Conservation (phyloP, 1,140 invertebrate genomes). For the Neuroterus valhalla region DNA sequence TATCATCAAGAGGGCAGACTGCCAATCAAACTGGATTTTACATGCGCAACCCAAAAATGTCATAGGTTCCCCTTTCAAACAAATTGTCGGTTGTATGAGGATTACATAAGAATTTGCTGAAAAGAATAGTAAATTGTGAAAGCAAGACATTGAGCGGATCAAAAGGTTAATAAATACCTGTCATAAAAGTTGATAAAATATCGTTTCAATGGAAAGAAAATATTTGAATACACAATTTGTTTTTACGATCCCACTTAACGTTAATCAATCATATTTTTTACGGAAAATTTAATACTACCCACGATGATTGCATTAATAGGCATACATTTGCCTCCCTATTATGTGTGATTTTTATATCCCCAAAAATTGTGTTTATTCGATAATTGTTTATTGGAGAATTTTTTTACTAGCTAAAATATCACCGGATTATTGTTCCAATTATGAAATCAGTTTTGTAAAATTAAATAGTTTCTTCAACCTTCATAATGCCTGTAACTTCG, state of each 20-base stretch:
- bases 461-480: too few species aligned
- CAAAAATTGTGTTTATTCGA: too few species aligned
- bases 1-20: neutral
- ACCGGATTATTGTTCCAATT: too few species aligned
- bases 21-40: neutral
- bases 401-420: too few species aligned
- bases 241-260: neutral
- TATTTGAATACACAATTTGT: neutral
- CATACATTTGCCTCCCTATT: too few species aligned
- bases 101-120: conserved; percentile 25
- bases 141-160: conserved; percentile 3
- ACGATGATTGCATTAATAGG: too few species aligned
- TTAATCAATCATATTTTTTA: too few species aligned
- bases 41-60: neutral
- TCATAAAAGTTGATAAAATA: conserved; percentile 27
- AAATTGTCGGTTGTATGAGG: neutral
- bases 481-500: too few species aligned
- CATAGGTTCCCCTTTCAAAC: neutral
- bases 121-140: conserved; percentile 27
- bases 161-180: conserved; percentile 27
- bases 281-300: too few species aligned
- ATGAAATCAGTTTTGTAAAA: too few species aligned
- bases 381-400: too few species aligned
- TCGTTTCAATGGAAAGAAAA: neutral
- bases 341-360: too few species aligned